Percentiles rank a stretch among this genome's conserved stretches.
Conservation (phyloP, 2,888 invertebrate genomes). For the Globia sparganii region DNA sequence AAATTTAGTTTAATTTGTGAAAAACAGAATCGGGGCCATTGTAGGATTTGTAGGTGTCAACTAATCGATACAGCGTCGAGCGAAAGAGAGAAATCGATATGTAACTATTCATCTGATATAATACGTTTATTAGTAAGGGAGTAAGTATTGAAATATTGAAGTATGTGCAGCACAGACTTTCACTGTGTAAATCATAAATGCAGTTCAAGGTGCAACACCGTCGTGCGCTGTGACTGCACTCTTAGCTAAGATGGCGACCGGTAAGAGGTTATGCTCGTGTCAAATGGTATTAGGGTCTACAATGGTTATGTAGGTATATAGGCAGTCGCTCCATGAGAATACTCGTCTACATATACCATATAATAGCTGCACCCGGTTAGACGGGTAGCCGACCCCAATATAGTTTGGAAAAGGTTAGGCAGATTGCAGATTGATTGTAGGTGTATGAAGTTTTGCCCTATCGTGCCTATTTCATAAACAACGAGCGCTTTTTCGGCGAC, state of each 20-base stretch:
- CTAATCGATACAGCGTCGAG: too few species aligned
- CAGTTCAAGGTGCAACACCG: conserved; percentile 69
- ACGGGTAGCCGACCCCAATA: neutral
- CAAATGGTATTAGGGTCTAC: conserved; percentile 55
- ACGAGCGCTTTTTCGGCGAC: neutral
- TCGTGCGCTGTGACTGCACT: conserved; percentile 56
- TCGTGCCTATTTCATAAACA: neutral
- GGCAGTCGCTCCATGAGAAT: neutral
- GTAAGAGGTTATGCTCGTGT: conserved; percentile 61
- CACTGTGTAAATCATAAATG: conserved; percentile 66
- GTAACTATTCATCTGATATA: too few species aligned
- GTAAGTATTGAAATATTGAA: conserved; percentile 19
- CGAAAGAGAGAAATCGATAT: too few species aligned
- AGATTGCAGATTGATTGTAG: neutral
- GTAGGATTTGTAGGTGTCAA: too few species aligned
- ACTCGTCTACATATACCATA: neutral
- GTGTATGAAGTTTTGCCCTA: neutral
- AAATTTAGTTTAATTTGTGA: too few species aligned
- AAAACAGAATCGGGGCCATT: too few species aligned
- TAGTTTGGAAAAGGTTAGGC: neutral
- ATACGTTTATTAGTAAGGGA: too few species aligned
- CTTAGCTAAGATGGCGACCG: conserved; percentile 56
- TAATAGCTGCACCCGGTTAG: neutral
- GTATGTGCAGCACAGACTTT: conserved; percentile 59
- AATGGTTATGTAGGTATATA: neutral